A percentile compares a stretch with the other conserved stretches of the same genome.
Evolutionary conservation across 2,797 vertebrate genomes (phyloP).

Genomic region (Poecile montanus): DNA sequence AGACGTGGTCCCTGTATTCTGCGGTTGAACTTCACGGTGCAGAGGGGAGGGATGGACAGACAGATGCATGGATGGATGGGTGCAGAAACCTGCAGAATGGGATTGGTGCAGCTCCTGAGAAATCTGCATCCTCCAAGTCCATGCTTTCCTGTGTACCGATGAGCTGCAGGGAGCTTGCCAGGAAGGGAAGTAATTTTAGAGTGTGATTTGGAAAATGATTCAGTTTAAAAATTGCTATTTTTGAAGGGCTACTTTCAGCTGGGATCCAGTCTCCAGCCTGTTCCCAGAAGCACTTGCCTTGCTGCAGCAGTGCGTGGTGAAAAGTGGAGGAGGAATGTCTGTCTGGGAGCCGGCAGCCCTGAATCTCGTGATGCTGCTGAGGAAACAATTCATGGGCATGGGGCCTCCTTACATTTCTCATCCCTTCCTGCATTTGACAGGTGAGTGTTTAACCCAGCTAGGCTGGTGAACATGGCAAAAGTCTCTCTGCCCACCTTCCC

Average conservation of each 20-base stretch:
- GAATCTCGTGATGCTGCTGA: neutral
- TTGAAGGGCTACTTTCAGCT: constrained; percentile 67
- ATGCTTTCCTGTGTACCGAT: neutral
- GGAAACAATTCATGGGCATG: neutral
- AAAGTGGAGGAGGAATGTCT: neutral
- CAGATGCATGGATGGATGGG: neutral
- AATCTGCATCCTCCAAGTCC: constrained; percentile 5
- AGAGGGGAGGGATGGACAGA: neutral
- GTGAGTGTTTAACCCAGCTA: neutral
- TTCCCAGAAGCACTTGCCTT: constrained; percentile 30
- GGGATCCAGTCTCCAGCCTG: constrained; percentile 36
- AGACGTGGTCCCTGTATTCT: neutral
- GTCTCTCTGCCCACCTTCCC: neutral
- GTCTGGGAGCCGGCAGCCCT: neutral
- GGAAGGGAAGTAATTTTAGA: constrained; percentile 63
- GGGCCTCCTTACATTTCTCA: neutral
- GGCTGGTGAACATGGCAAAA: neutral
- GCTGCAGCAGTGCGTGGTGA: constrained; percentile 9
- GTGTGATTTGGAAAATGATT: constrained; percentile 62
- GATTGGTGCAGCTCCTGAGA: neutral
- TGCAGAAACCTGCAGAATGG: neutral
- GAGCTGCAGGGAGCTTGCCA: constrained; percentile 57
- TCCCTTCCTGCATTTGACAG: neutral
- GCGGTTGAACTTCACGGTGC: neutral
- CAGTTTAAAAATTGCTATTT: constrained; percentile 64